These are phyloP conservation scores for Suillia variegata DNA, from an alignment of 2,888 invertebrate species.

Conservation along the genomic window DNA sequence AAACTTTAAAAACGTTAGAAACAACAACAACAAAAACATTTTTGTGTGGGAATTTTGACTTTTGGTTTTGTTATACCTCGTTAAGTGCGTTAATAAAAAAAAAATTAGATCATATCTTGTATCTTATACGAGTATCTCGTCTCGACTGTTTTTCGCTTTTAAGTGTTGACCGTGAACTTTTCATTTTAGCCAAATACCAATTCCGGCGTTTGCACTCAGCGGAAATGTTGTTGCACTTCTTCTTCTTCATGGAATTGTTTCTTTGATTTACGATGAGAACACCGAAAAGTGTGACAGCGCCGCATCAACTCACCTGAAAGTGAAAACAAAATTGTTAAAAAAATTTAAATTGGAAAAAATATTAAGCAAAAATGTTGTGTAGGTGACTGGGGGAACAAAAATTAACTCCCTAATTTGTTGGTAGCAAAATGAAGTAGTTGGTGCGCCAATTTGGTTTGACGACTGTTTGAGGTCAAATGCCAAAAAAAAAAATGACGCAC, in stretches of 20 bases:
- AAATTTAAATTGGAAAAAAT: too few relatives aligned
- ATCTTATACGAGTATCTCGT: too few relatives aligned
- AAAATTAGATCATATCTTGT: not conserved
- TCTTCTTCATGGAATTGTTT: not conserved
- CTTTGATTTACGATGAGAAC: slow-evolving; percentile 26
- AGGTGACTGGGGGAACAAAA: too few relatives aligned
- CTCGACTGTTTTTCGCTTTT: too few relatives aligned
- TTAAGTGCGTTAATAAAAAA: not conserved
- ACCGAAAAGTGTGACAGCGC: not conserved
- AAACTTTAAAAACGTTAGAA: too few relatives aligned
- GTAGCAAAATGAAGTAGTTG: too few relatives aligned
- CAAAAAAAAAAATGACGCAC: too few relatives aligned
- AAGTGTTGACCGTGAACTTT: not conserved
- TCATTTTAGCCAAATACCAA: not conserved
- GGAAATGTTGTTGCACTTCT: not conserved
- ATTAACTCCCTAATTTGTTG: too few relatives aligned
- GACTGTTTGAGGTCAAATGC: too few relatives aligned
- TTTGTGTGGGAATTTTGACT: not conserved
- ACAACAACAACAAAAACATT: not conserved
- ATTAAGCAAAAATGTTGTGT: too few relatives aligned
- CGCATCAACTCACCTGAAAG: slow-evolving; percentile 35
- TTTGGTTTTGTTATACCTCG: not conserved
- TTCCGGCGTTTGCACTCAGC: not conserved
- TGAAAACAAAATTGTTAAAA: slow-evolving; percentile 9
- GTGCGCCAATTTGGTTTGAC: too few relatives aligned